phyloP scores from a whole-genome alignment of 2,888 invertebrate species.

The Clostera curtula region DNA sequence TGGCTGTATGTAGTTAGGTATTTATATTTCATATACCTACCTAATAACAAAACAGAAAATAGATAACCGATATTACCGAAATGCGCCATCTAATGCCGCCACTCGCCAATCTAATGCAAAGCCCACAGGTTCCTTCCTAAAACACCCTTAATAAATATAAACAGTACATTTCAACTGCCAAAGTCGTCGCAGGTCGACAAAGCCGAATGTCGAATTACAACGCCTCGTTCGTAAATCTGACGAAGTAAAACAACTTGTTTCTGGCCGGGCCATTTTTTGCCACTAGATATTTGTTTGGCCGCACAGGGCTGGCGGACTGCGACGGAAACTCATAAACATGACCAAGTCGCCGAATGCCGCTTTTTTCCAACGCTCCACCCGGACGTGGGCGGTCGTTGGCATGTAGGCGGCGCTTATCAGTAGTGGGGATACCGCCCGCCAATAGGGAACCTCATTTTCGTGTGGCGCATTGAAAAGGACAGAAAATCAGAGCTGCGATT shows the following conservation, averaged over 20 bases:
- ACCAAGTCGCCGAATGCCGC: slow-evolving; percentile 63
- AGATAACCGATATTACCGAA: too few species aligned
- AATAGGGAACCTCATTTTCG: slow-evolving; percentile 35
- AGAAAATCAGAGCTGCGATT: slow-evolving; percentile 47
- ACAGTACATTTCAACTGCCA: slow-evolving; percentile 14
- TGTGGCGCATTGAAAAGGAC: slow-evolving; percentile 49
- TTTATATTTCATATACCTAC: too few species aligned
- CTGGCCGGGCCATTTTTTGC: slow-evolving; percentile 67
- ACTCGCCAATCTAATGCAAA: too few species aligned
- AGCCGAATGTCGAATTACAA: slow-evolving; percentile 40
- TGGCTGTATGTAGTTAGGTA: too few species aligned
- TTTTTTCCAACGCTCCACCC: slow-evolving; percentile 61
- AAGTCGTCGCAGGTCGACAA: slow-evolving; percentile 25
- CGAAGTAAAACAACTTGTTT: slow-evolving; percentile 71
- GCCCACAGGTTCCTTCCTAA: too few species aligned
- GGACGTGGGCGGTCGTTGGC: slow-evolving; percentile 39
- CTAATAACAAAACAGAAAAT: too few species aligned
- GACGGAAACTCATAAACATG: slow-evolving; percentile 73
- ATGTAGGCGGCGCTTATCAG: slow-evolving; percentile 29
- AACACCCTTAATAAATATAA: too few species aligned
- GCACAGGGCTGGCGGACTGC: slow-evolving; percentile 62
- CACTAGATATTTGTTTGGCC: slow-evolving; percentile 70
- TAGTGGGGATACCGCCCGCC: slow-evolving; percentile 48
- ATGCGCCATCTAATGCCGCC: too few species aligned
- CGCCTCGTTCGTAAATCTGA: slow-evolving; percentile 62